These are phyloP conservation scores for Epinephelus cyanopodus DNA, from an alignment of 2,113 vertebrate genomes.

Conservation along the genomic window DNA sequence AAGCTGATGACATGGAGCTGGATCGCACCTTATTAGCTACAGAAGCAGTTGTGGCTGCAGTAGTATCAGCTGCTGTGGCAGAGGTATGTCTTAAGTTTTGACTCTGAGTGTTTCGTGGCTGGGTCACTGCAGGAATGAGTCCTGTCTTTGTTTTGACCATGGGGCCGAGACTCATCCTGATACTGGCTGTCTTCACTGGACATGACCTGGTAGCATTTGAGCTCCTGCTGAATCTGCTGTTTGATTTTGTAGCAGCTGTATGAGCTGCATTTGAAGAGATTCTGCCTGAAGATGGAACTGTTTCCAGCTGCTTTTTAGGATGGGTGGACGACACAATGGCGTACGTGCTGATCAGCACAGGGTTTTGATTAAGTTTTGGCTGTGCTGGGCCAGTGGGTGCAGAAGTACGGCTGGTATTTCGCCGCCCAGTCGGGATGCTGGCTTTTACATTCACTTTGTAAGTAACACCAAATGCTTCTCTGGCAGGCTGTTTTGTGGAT, in stretches of 20 bases:
- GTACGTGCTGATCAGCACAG: neutral
- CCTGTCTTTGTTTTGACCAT: conserved; percentile 72
- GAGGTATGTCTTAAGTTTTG: neutral
- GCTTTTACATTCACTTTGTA: conserved; percentile 19
- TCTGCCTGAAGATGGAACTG: neutral
- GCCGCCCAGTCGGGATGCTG: neutral
- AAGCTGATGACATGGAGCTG: neutral
- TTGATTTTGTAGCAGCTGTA: conserved; percentile 2
- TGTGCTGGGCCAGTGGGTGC: neutral
- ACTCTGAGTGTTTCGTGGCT: conserved; percentile 25
- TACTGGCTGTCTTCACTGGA: rapidly evolving
- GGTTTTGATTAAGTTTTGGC: neutral
- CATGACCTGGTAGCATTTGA: neutral
- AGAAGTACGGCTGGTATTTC: neutral
- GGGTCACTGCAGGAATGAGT: conserved; percentile 62
- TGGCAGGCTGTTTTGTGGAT: neutral
- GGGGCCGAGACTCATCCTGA: conserved; percentile 52
- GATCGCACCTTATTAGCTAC: neutral
- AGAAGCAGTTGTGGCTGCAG: no score
- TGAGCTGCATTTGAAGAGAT: neutral
- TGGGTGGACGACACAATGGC: neutral
- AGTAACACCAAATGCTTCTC: conserved; percentile 1
- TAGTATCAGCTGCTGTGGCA: neutral
- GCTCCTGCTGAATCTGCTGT: neutral
- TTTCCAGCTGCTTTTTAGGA: conserved; percentile 2